Conservation (phyloP, 2,888 invertebrate genomes). For the Ypsolopha sequella region DNA sequence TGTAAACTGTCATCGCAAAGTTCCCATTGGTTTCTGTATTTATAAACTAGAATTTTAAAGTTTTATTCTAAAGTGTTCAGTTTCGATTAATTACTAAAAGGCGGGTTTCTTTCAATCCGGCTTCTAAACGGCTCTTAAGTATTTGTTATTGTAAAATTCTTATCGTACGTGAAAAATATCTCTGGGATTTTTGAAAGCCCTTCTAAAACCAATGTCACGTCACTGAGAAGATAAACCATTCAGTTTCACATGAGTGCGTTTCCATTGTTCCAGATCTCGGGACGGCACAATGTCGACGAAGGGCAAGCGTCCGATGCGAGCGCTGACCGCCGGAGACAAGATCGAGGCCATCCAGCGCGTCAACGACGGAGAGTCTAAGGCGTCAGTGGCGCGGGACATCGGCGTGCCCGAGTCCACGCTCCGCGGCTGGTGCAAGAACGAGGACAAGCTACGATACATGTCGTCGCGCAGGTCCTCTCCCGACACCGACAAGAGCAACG, state of each 20-base stretch:
- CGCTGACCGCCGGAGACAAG: constrained; percentile 83
- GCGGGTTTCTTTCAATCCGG: no score
- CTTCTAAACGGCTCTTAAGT: no score
- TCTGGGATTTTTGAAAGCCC: no score
- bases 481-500: constrained; percentile 74
- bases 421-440: constrained; percentile 90
- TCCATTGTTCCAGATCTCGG: constrained; percentile 46
- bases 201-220: no score
- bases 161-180: no score
- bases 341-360: constrained; percentile 85
- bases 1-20: no score
- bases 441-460: constrained; percentile 78
- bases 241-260: not conserved
- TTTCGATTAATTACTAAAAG: no score
- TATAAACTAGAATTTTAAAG: no score
- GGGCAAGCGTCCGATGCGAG: constrained; percentile 84
- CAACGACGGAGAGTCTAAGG: constrained; percentile 88
- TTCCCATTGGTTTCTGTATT: no score
- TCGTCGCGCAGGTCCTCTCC: constrained; percentile 79
- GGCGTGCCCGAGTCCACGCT: constrained; percentile 89
- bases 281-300: constrained; percentile 73
- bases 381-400: constrained; percentile 87
- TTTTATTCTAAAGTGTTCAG: no score
- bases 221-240: no score
- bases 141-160: no score